Base-by-base conservation (phyloP, 2,888 invertebrate species). In the Pemphredon lugubris region DNA sequence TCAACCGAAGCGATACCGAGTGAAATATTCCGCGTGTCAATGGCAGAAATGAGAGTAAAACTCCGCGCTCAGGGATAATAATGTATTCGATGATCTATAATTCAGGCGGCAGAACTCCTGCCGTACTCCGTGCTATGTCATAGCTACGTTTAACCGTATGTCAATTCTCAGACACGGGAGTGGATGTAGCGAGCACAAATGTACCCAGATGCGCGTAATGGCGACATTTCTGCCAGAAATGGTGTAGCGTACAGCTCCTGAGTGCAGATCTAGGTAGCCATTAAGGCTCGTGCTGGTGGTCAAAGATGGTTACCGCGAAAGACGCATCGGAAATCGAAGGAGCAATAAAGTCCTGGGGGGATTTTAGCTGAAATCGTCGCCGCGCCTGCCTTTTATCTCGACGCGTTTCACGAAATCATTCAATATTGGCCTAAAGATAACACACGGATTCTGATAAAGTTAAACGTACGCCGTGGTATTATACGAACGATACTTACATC, bases 151-250 rank as follows among this genome's bases (percentile, higher is more conserved):
- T 76, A 73, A 70, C 61, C 70, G 55, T 60, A 79, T 58, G 74
- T 74, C 77, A 72, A 72, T 74, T 76, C 67, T 72, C 64, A 65
- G 68, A 74, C 61, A 50, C 59, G 53, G 39, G 11, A 58, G 42
- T 37, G 26, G 48, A 58, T 63, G 75, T 65, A 63, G 65, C 59
- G 34, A 21, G 30, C 39, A 47, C 58, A 39, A 63, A 50, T 50
- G 63, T 57, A 50, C 66, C 68, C 79, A 79, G 77, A 76, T 79
- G 71, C 63, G 40, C 60, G 51, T 79, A 79, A 79, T 77, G 68
- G 55, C 57, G 45, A 57, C 58, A 76, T 76, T 74, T 79, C 77
- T 58, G 63, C n/a, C 37, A 51, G 77, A 79, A 76, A 74, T 54
- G 57, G 67, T 42, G 40, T 42, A 42, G 53, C 26, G 61, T 57